Conservation (phyloP, 2,113 vertebrate genomes). For the Lutjanus erythropterus region DNA sequence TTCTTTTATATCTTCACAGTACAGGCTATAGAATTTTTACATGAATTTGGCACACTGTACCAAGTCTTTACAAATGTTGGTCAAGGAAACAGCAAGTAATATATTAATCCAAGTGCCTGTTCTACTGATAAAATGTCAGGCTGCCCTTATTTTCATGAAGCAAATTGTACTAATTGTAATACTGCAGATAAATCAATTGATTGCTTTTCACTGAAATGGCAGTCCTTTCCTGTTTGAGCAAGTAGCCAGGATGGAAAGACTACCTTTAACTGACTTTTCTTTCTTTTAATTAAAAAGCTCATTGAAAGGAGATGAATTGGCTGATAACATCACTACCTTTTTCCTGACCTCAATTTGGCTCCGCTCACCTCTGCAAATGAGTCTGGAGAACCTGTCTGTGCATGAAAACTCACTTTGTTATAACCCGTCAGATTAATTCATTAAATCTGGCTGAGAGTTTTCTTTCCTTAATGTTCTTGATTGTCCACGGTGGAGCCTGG, state of each 20-base stretch:
- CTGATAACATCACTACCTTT: slow-evolving; percentile 69
- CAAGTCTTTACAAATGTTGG: background rate
- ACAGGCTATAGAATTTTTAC: background rate
- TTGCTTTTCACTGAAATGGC: slow-evolving; percentile 31
- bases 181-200: slow-evolving; percentile 51
- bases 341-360: slow-evolving; percentile 75
- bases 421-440: slow-evolving; percentile 66
- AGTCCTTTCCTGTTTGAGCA: slow-evolving; percentile 36
- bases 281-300: slow-evolving; percentile 75
- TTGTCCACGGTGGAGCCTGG: slow-evolving; percentile 6
- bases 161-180: slow-evolving; percentile 40
- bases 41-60: background rate
- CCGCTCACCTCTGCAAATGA: slow-evolving; percentile 70
- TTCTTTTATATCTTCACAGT: background rate
- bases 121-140: slow-evolving; percentile 25
- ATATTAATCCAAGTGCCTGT: background rate
- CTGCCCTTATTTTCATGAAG: slow-evolving; percentile 36
- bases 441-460: slow-evolving; percentile 53
- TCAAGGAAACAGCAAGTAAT: background rate
- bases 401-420: slow-evolving; percentile 68
- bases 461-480: slow-evolving; percentile 40
- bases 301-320: slow-evolving; percentile 70
- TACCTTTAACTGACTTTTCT: slow-evolving; percentile 58
- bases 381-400: slow-evolving; percentile 59
- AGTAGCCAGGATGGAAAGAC: slow-evolving; percentile 28